phyloP scores from a whole-genome alignment of 2,797 vertebrate species.

The Vireo griseus region DNA sequence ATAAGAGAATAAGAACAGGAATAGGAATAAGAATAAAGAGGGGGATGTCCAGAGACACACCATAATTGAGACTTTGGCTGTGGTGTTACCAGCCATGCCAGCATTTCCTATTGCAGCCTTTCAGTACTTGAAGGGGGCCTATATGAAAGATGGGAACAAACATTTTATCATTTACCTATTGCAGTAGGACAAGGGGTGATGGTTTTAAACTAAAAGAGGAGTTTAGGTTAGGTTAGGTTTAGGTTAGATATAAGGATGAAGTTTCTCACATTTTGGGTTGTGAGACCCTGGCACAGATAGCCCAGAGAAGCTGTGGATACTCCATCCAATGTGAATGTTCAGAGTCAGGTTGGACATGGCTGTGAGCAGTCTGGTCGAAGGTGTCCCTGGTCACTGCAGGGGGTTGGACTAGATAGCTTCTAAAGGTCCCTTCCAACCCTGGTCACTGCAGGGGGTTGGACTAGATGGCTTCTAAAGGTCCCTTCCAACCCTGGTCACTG shows the following conservation, averaged over 20 bases:
- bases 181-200: background rate
- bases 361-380: background rate
- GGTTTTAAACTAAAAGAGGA: background rate
- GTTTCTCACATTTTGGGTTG: background rate
- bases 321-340: no score
- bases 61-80: background rate
- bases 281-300: background rate
- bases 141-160: rapidly evolving
- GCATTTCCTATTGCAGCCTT: background rate
- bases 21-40: background rate
- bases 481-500: no score
- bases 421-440: background rate
- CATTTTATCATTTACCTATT: background rate
- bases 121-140: no score
- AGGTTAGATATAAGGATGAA: no score
- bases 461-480: no score
- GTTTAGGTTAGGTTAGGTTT: rapidly evolving
- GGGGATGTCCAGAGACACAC: background rate
- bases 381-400: background rate
- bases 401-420: background rate
- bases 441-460: no score
- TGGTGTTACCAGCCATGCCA: background rate
- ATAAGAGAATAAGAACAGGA: background rate
- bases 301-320: background rate
- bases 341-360: background rate